phyloP scores from a whole-genome alignment of 2,113 vertebrate genomes.

The Chlorodrepanis virens region DNA sequence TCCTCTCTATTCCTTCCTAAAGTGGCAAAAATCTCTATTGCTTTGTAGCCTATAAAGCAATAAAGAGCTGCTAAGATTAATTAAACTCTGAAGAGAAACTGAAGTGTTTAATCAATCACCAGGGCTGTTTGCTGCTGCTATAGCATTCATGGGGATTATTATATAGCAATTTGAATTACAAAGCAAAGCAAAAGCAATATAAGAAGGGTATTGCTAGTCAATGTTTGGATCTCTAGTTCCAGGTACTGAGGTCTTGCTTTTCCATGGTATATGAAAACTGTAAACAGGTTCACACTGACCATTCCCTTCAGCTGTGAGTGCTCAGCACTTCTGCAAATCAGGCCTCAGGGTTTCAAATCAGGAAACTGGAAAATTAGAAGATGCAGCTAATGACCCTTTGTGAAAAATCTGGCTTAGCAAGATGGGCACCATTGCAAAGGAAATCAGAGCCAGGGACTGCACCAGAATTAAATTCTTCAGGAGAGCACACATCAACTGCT shows the following conservation, averaged over 20 bases:
- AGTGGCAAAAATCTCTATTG: background rate
- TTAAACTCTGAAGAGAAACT: conserved; percentile 22
- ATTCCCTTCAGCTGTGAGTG: background rate
- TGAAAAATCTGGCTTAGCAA: background rate
- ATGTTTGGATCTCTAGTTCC: background rate
- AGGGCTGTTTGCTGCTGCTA: background rate
- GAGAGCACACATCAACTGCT: background rate
- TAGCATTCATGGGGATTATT: background rate
- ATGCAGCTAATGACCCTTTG: background rate
- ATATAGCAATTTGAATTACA: background rate
- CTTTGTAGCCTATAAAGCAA: conserved; percentile 8
- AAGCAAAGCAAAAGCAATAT: background rate
- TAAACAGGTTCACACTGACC: background rate
- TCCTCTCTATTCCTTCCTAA: background rate
- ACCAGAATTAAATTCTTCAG: background rate
- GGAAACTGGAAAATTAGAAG: conserved; percentile 7
- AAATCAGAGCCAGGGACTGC: background rate
- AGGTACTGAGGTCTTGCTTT: background rate
- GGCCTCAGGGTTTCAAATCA: background rate
- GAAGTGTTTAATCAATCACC: conserved; percentile 52
- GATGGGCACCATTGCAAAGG: background rate
- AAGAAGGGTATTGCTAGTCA: background rate
- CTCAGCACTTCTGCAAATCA: background rate
- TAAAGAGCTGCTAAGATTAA: conserved; percentile 42
- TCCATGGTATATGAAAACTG: background rate